Evolutionary conservation across 2,888 invertebrate genomes (phyloP), one percentile per base, ranked within the genome.

Genomic region (Melolontha melolontha): DNA sequence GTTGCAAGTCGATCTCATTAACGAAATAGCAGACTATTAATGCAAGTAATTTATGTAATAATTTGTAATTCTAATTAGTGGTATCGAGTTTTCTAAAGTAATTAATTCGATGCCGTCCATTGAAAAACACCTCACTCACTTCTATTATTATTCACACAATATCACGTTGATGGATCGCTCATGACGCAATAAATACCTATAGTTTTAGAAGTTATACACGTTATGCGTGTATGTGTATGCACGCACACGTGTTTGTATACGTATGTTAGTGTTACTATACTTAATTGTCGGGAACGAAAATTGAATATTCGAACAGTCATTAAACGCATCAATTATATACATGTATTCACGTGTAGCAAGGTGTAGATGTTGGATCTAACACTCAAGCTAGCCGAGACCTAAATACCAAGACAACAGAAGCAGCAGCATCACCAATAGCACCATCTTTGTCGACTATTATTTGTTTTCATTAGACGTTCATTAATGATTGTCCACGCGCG

Each of bases 401-500:
- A 34, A 34, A n/a, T 39, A 14, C 11, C 50, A 27, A 39, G 40
- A 17, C 40, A 54, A 54, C 54, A 54, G 54, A 54, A 54, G 54
- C 54, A 14, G 27, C 51, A 41, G n/a, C 50, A 34, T 29, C 14
- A 34, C 55, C 27, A 17, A 39, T 51, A 41, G 39, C 65, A 10
- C 34, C 34, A 34, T 34, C 34, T 34, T 6, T 34, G 34, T 34
- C 34, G 34, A 42, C 42, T 44, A 67, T 67, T 63, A 66, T 70
- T 70, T 68, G 67, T 62, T 54, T 51, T 71, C 71, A 68, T 71
- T 71, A 70, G 54, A 6, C 17, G 0, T 22, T 39, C 54, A 55
- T 65, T 65, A 55, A 65, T 55, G 55, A 29, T 40, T 47, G 39
- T 65, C 40, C 39, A 39, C n/a, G 16, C n/a, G 50, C 83, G 47